Evolutionary conservation across 1,140 invertebrate species (phyloP), one percentile per base, ranked within the genome.

Genomic region (Melitaea cinxia): DNA sequence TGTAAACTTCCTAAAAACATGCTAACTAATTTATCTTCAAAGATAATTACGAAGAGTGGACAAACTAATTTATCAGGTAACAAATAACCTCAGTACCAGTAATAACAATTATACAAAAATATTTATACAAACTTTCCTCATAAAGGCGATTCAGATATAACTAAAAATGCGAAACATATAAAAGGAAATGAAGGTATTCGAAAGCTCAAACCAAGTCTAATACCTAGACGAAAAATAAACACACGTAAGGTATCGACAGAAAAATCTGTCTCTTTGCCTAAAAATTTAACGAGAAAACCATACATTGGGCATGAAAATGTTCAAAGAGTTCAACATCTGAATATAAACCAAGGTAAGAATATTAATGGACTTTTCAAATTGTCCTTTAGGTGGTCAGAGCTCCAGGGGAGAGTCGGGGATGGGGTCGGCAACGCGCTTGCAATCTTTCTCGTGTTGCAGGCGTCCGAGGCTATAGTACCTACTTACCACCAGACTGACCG

Each of bases 321-420:
- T 21, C 76, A 82, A 70, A 72, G 71, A 75, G 62, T 81, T 14
- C 68, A 83, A 63, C 49, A 74, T 26, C 55, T 75, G 1, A 77
- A 73, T 52, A 55, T 76, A 10, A 59, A 66, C 61, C 55, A 69
- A 69, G 78, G 81, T 81, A 69, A 30, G 7, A 63, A 30, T 9
- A 17, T 33, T n/a, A 21, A 39, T 14, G 1, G 9, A n/a, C n/a
- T n/a, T n/a, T n/a, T n/a, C n/a, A n/a, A n/a, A n/a, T n/a, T n/a
- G n/a, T n/a, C n/a, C n/a, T n/a, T n/a, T n/a, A n/a, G n/a, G n/a
- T n/a, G n/a, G n/a, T n/a, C n/a, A n/a, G n/a, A n/a, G n/a, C n/a
- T n/a, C n/a, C n/a, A n/a, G n/a, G n/a, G n/a, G n/a, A n/a, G n/a
- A n/a, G n/a, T n/a, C n/a, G n/a, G n/a, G n/a, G n/a, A n/a, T n/a